Evolutionary conservation across 2,113 vertebrate species (phyloP), one percentile per base, ranked within the genome.

Genomic region (Protomyctophum bolini): DNA sequence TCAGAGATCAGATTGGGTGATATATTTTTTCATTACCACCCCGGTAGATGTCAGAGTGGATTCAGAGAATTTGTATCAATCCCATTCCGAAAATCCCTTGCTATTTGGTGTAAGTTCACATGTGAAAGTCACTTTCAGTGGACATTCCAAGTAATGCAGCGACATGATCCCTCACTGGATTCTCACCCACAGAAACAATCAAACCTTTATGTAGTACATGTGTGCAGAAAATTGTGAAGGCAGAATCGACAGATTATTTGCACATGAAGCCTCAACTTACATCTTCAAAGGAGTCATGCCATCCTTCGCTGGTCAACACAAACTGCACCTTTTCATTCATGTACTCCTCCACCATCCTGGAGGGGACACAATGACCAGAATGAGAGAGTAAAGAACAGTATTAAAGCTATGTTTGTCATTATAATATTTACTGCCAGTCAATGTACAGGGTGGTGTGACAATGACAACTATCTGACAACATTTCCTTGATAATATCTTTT

Each of bases 321-420:
- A 94, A 97, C 85, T 97, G 95, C 55, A 97, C 96, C 62, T 92
- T 93, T 49, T 97, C 95, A 0, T 91, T 94, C 96, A 97, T 97
- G 71, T 97, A 97, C 60, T 97, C 96, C 84, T 97, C 95, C 0
- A 96, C 88, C 28, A 77, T 86, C 3, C 96, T 96, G 83, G 0
- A 47, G 67, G n/a, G 66, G 72, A 73, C 54, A 77, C 0, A 68
- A 51, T 48, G 33, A 28, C 0, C 48, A 54, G 61, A 45, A 51
- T 12, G 1, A 21, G 46, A 63, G 14, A 49, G 45, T 28, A 11
- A 41, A 41, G 33, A 41, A 41, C 33, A 41, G 5, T 41, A 41
- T 41, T 41, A 41, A 41, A 41, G 33, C 33, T 41, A 6, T 10
- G 6, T 6, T 8, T 60, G 21, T 21, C 41, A 60, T 41, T 41